Evolutionary conservation across 1,140 invertebrate species (phyloP).

Genomic region (Drosophila navojoa): DNA sequence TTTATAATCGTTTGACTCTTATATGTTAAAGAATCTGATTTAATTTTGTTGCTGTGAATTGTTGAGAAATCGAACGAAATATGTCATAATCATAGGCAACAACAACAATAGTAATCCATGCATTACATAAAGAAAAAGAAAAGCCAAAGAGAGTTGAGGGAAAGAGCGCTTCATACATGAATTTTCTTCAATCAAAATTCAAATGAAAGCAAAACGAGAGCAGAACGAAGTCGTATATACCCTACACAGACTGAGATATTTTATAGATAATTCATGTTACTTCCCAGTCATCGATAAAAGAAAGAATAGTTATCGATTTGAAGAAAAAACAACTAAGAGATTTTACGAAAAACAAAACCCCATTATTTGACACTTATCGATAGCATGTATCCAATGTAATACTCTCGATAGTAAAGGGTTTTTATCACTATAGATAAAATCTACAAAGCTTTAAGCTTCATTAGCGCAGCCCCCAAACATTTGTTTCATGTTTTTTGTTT

Average conservation of each 20-base stretch:
- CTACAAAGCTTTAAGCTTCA: too few relatives aligned
- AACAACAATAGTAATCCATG: constrained; percentile 20
- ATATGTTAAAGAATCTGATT: constrained; percentile 27
- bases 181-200: constrained; percentile 46
- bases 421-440: too few relatives aligned
- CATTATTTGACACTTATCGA: too few relatives aligned
- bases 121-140: constrained; percentile 63
- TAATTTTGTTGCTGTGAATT: constrained; percentile 40
- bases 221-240: constrained; percentile 27
- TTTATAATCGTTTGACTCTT: not conserved
- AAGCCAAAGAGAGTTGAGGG: constrained; percentile 26
- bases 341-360: too few relatives aligned
- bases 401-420: too few relatives aligned
- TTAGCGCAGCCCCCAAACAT: too few relatives aligned
- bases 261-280: too few relatives aligned
- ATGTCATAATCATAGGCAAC: constrained; percentile 44
- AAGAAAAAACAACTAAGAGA: too few relatives aligned
- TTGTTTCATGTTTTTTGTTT: not conserved
- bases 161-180: constrained; percentile 27
- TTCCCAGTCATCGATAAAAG: too few relatives aligned
- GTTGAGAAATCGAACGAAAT: constrained; percentile 55
- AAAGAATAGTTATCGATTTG: too few relatives aligned
- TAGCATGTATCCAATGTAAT: too few relatives aligned
- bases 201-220: constrained; percentile 2
- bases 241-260: not conserved